Percentiles rank a stretch among this genome's conserved stretches.
Evolutionary conservation across 2,797 vertebrate species (phyloP).

Genomic region (Hephaestus fuliginosus): DNA sequence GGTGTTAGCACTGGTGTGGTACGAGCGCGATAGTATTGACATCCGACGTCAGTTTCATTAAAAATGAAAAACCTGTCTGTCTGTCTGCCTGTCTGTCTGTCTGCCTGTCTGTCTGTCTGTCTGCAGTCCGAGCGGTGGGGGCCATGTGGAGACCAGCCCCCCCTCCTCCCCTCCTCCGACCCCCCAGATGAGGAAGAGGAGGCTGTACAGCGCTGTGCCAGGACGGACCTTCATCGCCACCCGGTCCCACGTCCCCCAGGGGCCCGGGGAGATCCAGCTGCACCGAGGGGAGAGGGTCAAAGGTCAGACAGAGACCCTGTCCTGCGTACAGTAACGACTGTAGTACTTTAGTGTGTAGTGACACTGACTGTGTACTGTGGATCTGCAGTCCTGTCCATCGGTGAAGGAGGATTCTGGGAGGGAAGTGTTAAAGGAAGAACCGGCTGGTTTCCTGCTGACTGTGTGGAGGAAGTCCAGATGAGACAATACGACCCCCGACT

Average conservation of each 20-base stretch:
- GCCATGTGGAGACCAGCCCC: constrained; percentile 85
- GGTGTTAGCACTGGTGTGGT: not conserved
- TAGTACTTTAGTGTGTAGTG: too few relatives aligned
- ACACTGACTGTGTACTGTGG: constrained; percentile 27
- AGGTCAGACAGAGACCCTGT: constrained; percentile 82
- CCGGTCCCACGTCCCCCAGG: constrained; percentile 93
- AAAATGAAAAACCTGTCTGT: too few relatives aligned
- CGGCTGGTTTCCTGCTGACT: constrained; percentile 99
- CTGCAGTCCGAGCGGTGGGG: constrained; percentile 86
- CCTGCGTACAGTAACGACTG: not conserved
- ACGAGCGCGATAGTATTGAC: too few relatives aligned
- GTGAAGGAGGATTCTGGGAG: constrained; percentile 98
- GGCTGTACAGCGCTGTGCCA: constrained; percentile 96
- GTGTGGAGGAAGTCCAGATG: constrained; percentile 98
- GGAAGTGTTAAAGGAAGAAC: constrained; percentile 96
- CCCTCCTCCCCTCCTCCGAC: constrained; percentile 83
- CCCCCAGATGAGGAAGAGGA: constrained; percentile 92
- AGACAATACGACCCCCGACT: constrained; percentile 93
- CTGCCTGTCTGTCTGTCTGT: constrained; percentile 17
- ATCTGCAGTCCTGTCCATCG: constrained; percentile 92
- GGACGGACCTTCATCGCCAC: constrained; percentile 96
- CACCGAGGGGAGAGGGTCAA: constrained; percentile 95
- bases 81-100: constrained; percentile 10
- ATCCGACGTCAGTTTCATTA: too few relatives aligned
- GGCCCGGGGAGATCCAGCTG: constrained; percentile 93